Conservation (phyloP, 2,797 vertebrate species). For the Anableps anableps region DNA sequence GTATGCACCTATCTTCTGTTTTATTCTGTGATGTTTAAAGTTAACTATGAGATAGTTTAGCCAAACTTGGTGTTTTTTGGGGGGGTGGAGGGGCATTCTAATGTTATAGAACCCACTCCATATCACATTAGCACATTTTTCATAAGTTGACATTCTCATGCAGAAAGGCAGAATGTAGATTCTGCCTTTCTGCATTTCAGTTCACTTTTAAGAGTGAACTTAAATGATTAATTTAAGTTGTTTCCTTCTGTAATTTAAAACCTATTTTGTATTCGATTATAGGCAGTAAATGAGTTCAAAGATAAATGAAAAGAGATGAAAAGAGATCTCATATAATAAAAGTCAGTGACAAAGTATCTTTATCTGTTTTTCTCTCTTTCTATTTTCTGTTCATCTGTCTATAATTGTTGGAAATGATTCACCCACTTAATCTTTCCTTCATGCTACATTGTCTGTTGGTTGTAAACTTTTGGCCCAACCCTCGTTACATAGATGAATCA, state of each 20-base stretch:
- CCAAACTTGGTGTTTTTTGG: neutral
- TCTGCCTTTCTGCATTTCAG: no score
- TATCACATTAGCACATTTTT: no score
- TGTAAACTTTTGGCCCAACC: neutral
- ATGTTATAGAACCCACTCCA: neutral
- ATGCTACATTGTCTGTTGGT: neutral
- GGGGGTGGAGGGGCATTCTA: no score
- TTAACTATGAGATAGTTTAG: neutral
- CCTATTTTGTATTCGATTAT: neutral
- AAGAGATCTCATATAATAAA: neutral
- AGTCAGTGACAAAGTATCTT: neutral
- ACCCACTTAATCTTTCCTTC: neutral
- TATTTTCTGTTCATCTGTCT: neutral
- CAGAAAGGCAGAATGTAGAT: neutral
- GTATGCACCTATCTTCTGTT: neutral
- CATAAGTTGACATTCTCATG: neutral
- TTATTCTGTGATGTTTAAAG: neutral
- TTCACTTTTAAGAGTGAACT: neutral
- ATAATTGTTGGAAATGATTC: neutral
- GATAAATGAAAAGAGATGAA: neutral
- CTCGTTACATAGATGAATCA: constrained; percentile 90
- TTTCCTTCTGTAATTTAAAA: neutral
- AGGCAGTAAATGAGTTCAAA: neutral
- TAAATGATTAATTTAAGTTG: neutral
- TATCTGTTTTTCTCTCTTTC: neutral